These are phyloP conservation scores for Apamea sordens DNA, from an alignment of 2,888 invertebrate genomes.

Conservation along the genomic window DNA sequence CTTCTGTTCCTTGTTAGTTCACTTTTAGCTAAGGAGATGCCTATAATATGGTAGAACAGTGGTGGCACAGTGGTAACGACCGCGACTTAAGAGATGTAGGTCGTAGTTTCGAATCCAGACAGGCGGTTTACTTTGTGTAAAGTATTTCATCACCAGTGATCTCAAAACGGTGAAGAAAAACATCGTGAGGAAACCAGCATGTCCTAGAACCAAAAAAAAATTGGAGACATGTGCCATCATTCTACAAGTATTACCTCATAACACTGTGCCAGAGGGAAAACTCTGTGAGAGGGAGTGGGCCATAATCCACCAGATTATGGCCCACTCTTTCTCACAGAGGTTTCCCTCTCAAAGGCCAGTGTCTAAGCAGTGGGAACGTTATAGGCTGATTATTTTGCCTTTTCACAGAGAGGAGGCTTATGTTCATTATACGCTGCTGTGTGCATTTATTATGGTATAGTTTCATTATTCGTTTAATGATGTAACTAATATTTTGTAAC, in stretches of 20 bases:
- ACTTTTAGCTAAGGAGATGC: slow-evolving; percentile 32
- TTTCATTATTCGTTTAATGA: neutral
- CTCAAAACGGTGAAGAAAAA: neutral
- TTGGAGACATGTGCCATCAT: neutral
- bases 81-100: neutral
- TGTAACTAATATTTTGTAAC: neutral
- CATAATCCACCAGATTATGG: no score
- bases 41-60: neutral
- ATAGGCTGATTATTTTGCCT: neutral
- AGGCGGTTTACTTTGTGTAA: neutral
- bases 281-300: no score
- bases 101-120: no score
- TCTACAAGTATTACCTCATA: neutral
- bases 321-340: no score
- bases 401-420: neutral
- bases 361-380: no score
- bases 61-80: neutral
- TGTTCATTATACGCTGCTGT: neutral
- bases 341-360: no score
- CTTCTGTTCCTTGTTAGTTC: slow-evolving; percentile 47
- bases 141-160: neutral
- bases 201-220: neutral
- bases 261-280: neutral
- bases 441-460: neutral
- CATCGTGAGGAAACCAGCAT: no score